These are phyloP conservation scores for Eledona agricola DNA, from an alignment of 2,888 invertebrate species.

Conservation along the genomic window DNA sequence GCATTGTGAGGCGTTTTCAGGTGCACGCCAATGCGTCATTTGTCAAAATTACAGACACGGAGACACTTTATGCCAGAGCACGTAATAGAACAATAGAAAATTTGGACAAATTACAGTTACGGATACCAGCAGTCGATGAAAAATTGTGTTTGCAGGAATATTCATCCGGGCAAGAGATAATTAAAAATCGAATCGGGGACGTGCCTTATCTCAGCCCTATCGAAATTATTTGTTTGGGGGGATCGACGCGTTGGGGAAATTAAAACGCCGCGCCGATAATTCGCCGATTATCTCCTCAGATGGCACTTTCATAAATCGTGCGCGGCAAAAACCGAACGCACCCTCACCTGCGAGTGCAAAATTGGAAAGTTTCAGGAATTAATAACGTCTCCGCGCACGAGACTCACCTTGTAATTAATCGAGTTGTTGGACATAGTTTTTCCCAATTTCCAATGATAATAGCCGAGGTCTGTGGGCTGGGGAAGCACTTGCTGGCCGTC, in stretches of 20 bases:
- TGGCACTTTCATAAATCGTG: constrained; percentile 8
- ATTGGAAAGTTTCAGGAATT: constrained; percentile 17
- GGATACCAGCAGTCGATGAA: too few relatives aligned
- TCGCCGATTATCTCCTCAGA: constrained; percentile 17
- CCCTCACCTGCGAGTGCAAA: constrained; percentile 10
- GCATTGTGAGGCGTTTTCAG: too few relatives aligned
- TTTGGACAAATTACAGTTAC: too few relatives aligned
- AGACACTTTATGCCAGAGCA: too few relatives aligned
- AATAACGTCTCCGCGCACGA: too few relatives aligned
- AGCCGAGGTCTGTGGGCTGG: constrained; percentile 75
- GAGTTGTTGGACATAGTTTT: constrained; percentile 76
- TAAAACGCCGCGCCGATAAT: constrained; percentile 6
- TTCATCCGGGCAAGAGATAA: background rate
- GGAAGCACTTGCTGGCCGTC: constrained; percentile 70
- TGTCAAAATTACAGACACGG: too few relatives aligned
- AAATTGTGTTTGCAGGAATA: too few relatives aligned
- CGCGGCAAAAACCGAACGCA: constrained; percentile 2
- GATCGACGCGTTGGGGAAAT: background rate
- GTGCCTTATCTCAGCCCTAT: constrained; percentile 27
- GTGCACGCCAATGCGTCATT: too few relatives aligned
- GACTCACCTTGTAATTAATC: constrained; percentile 76
- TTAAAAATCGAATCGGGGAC: constrained; percentile 7
- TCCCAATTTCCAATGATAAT: constrained; percentile 80
- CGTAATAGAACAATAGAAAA: too few relatives aligned
- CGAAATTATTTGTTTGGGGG: constrained; percentile 16